phyloP scores from a whole-genome alignment of 2,797 vertebrate species.

The Lutjanus argentimaculatus region DNA sequence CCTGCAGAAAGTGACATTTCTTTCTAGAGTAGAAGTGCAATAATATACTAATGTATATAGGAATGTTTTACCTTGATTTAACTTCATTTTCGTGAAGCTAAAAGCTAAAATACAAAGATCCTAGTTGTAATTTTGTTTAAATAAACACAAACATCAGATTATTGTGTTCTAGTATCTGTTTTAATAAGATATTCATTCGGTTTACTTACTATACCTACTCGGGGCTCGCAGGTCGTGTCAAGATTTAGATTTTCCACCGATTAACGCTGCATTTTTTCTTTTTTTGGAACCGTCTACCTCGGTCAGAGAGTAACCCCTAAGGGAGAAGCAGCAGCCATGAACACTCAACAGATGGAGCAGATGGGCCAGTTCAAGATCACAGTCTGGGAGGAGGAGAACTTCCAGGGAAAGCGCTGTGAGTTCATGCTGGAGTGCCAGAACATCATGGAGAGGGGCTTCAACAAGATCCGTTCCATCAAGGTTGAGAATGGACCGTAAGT shows the following conservation, averaged over 20 bases:
- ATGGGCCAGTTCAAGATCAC: constrained; percentile 94
- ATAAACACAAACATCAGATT: not conserved
- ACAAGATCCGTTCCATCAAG: constrained; percentile 97
- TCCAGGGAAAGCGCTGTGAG: constrained; percentile 96
- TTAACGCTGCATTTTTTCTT: not conserved
- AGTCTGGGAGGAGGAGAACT: constrained; percentile 96
- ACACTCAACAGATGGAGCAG: constrained; percentile 93
- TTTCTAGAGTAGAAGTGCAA: not conserved
- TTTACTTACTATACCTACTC: not conserved
- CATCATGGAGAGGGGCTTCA: constrained; percentile 94
- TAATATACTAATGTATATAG: not conserved
- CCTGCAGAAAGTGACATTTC: not conserved
- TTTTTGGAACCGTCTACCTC: not conserved
- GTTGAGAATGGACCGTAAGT: constrained; percentile 98
- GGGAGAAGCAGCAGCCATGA: constrained; percentile 87
- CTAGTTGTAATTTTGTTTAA: not conserved
- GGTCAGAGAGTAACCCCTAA: constrained; percentile 70
- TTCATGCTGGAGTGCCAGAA: constrained; percentile 96
- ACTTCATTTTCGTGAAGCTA: not conserved
- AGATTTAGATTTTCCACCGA: not conserved
- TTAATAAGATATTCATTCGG: not conserved
- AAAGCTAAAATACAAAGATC: constrained; percentile 1
- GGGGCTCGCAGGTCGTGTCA: not conserved
- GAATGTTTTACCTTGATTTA: not conserved
- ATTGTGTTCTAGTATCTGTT: not conserved